Conservation (phyloP, 2,888 invertebrate genomes). For the Eupithecia exiguata region DNA sequence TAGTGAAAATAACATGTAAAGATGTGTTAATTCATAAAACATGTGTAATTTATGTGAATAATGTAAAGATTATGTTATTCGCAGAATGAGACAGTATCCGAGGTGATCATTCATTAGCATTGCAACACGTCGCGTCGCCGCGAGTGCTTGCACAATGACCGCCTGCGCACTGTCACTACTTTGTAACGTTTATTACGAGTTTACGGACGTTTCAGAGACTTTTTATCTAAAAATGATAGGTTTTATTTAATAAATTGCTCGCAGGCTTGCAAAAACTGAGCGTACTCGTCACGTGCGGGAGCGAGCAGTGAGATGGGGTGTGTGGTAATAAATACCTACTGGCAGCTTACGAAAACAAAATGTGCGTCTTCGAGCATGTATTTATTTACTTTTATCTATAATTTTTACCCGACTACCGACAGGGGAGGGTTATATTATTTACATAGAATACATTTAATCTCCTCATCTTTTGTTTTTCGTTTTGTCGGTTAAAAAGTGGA, state of each 20-base stretch:
- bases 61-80: constrained; percentile 16
- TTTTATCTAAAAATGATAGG: not conserved
- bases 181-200: no score
- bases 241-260: not conserved
- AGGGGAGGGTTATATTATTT: no score
- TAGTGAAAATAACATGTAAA: not conserved
- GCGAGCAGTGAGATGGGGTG: not conserved
- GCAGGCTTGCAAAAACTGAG: not conserved
- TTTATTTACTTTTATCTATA: no score
- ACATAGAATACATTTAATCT: no score
- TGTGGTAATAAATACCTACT: not conserved
- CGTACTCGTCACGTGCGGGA: not conserved
- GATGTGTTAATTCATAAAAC: not conserved
- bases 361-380: no score
- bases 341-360: not conserved
- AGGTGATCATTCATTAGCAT: constrained; percentile 25
- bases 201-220: not conserved
- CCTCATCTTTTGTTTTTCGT: no score
- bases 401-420: no score
- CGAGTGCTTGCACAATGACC: constrained; percentile 5
- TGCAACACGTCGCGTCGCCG: constrained; percentile 25
- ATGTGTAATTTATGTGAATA: not conserved
- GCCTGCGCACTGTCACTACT: not conserved
- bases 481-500: no score
- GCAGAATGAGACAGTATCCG: constrained; percentile 24